Percentiles rank a stretch among this genome's conserved stretches.
Evolutionary conservation across 1,140 invertebrate species (phyloP).

Genomic region (Platyscapa corneri): DNA sequence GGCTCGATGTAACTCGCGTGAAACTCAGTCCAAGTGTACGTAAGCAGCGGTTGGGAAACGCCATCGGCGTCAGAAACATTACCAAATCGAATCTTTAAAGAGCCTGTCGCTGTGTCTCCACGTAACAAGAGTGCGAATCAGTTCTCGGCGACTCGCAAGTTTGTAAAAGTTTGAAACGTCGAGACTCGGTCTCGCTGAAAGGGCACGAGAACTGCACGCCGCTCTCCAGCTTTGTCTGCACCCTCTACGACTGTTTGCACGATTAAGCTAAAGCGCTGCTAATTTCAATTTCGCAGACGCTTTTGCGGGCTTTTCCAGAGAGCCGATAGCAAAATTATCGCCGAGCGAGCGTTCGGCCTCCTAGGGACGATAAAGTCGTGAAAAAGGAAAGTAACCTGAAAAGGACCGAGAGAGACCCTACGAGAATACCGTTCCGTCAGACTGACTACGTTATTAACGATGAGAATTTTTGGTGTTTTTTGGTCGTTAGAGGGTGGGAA

Average conservation of each 20-base stretch:
- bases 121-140: not conserved
- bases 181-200: too few species aligned
- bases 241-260: too few species aligned
- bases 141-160: too few species aligned
- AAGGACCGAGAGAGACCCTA: not conserved
- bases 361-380: not conserved
- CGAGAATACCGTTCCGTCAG: not conserved
- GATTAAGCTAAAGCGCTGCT: too few species aligned
- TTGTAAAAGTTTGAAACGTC: too few species aligned
- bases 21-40: too few species aligned
- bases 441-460: not conserved
- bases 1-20: too few species aligned
- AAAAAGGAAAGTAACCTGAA: not conserved
- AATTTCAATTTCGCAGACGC: too few species aligned
- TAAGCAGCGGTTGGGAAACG: not conserved
- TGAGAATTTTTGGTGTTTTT: constrained; percentile 13
- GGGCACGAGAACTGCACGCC: too few species aligned
- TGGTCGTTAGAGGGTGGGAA: not conserved
- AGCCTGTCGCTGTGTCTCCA: not conserved
- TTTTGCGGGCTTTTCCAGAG: too few species aligned
- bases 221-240: too few species aligned
- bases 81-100: not conserved
- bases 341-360: not conserved
- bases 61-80: not conserved
- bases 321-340: not conserved